Conservation (phyloP, 1,140 invertebrate genomes). For the Ephestia elutella region DNA sequence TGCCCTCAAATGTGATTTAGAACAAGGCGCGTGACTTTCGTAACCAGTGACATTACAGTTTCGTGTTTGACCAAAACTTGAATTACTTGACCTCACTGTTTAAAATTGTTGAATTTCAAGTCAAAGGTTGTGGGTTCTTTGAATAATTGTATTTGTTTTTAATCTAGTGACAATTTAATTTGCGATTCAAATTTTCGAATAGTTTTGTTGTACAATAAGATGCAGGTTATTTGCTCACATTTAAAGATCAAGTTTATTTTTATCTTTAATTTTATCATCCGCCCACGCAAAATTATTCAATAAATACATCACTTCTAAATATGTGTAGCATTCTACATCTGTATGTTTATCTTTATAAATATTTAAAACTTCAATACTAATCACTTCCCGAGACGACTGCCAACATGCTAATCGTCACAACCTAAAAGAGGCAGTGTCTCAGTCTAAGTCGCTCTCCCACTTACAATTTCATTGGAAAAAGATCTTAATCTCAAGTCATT, state of each 20-base stretch:
- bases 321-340: not conserved
- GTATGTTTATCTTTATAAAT: not conserved
- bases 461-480: constrained; percentile 56
- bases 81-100: constrained; percentile 37
- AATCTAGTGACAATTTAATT: not conserved
- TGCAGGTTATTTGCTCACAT: no score
- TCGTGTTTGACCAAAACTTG: constrained; percentile 48
- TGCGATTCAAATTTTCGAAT: not conserved
- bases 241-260: not conserved
- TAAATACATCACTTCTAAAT: not conserved
- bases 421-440: constrained; percentile 26
- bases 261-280: not conserved
- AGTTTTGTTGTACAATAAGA: no score
- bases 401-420: constrained; percentile 29
- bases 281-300: not conserved
- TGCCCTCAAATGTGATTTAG: constrained; percentile 49
- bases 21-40: constrained; percentile 42
- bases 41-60: constrained; percentile 45
- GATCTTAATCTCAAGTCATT: constrained; percentile 58
- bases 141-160: not conserved
- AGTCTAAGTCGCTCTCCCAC: constrained; percentile 32
- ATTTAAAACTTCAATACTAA: not conserved
- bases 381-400: not conserved
- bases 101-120: constrained; percentile 12
- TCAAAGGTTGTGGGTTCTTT: not conserved